These are phyloP conservation scores for Macroteleia sp. DNA, from an alignment of 2,888 invertebrate genomes.

Conservation along the genomic window DNA sequence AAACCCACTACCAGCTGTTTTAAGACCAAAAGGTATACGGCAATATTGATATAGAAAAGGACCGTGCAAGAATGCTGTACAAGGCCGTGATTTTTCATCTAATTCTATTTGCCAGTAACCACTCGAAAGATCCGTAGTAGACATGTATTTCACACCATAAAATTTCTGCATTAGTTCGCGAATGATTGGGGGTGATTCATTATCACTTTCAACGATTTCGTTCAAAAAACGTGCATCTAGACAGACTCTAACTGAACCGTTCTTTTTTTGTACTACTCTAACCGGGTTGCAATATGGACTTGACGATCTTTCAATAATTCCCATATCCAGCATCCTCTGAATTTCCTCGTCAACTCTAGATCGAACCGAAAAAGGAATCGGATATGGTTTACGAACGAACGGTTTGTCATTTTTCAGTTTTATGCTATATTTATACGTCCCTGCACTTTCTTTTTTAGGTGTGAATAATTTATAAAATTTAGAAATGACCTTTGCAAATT, in stretches of 20 bases:
- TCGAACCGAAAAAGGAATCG: too few relatives aligned
- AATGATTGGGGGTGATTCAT: constrained; percentile 61
- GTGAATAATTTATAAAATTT: too few relatives aligned
- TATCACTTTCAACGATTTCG: constrained; percentile 67
- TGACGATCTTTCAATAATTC: constrained; percentile 69
- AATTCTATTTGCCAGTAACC: constrained; percentile 49
- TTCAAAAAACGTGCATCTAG: constrained; percentile 73
- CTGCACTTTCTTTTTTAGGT: too few relatives aligned
- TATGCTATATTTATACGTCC: too few relatives aligned
- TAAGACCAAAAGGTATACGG: not conserved
- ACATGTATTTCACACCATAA: constrained; percentile 38
- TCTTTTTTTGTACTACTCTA: constrained; percentile 71
- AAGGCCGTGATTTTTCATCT: constrained; percentile 21
- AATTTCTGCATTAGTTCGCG: constrained; percentile 48
- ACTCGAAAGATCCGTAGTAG: constrained; percentile 57
- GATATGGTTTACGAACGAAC: too few relatives aligned
- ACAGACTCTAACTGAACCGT: constrained; percentile 60
- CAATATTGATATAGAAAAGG: not conserved
- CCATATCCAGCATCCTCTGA: constrained; percentile 68
- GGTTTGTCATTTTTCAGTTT: too few relatives aligned
- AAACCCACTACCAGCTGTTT: too few relatives aligned
- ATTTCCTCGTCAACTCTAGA: too few relatives aligned
- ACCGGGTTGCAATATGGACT: constrained; percentile 72
- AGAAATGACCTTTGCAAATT: too few relatives aligned
- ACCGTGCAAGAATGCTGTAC: not conserved